Evolutionary conservation across 2,797 vertebrate genomes (phyloP).

Genomic region (Danio aesculapii): DNA sequence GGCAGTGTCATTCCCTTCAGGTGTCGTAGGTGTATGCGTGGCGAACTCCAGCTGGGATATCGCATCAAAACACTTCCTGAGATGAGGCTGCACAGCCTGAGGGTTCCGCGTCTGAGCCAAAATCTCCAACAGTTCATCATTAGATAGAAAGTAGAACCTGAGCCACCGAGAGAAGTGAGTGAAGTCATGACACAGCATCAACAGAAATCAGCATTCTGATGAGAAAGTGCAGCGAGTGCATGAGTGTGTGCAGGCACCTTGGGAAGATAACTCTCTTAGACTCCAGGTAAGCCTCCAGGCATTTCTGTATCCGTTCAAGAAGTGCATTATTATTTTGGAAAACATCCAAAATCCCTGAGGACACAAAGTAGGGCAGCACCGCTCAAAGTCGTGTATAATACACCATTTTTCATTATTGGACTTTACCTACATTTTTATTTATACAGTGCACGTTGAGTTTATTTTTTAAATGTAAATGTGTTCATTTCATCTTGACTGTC

Average conservation of each 20-base stretch:
- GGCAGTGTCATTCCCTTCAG: slow-evolving; percentile 61
- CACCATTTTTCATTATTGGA: background rate
- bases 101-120: slow-evolving; percentile 87
- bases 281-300: slow-evolving; percentile 88
- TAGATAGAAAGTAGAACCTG: slow-evolving; percentile 91
- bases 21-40: slow-evolving; percentile 64
- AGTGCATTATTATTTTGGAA: slow-evolving; percentile 86
- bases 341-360: slow-evolving; percentile 81
- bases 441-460: background rate
- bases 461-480: background rate
- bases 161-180: background rate
- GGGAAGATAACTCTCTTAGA: slow-evolving; percentile 89
- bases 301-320: slow-evolving; percentile 89
- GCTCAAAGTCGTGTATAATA: background rate
- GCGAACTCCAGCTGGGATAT: slow-evolving; percentile 84
- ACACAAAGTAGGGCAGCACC: background rate
- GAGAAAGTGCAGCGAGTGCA: slow-evolving; percentile 12
- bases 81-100: slow-evolving; percentile 87
- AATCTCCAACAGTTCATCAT: slow-evolving; percentile 89
- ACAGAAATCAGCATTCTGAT: slow-evolving; percentile 5
- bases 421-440: slow-evolving; percentile 6
- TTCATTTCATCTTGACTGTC: background rate
- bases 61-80: slow-evolving; percentile 89
- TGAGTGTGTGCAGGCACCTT: slow-evolving; percentile 72
- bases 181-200: background rate